Evolutionary conservation across 2,797 vertebrate genomes (phyloP), one percentile per base, ranked within the genome.

Genomic region (Mus minutoides): DNA sequence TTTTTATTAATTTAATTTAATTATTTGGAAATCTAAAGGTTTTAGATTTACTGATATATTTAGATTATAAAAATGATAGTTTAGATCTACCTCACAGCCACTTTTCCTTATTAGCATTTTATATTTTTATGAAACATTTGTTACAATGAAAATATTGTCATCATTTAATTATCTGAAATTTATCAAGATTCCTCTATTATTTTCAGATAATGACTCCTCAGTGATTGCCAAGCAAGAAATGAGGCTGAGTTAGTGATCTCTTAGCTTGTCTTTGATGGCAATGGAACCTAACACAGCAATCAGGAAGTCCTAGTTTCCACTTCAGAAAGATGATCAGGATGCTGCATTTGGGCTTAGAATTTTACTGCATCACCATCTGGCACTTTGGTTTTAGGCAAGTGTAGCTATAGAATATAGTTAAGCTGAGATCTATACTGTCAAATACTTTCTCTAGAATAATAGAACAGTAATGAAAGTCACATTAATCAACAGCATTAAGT

Each of bases 321-420:
- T 96, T 86, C 40, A 90, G 29, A 87, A 96, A 93, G 62, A 69
- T 90, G 89, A 60, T 21, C 17, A 34, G 11, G 4, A 40, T 94
- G 24, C 11, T 34, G 91, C 92, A 56, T 71, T 77, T 95, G 94
- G n/a, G 7, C 82, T 92, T 91, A 60, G 43, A 92, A 79, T 31
- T 83, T 73, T 82, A 80, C 24, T 24, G 21, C n/a, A 58, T 80
- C 52, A 56, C 19, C 2, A 7, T 37, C 21, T 80, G 17, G 14
- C 34, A 37, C 31, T 80, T 80, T 80, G 52, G 21, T 56, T 80
- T n/a, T 13, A 80, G 56, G 2, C 31, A 56, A 56, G 56, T 37
- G 58, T 24, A 80, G 10, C 10, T 54, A 54, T 54, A 78, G 31
- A 78, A 34, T 52, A 54, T 56, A 79, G 29, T 34, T 79, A 56